These are phyloP conservation scores for Thalassarche chlororhynchos DNA, from an alignment of 2,113 vertebrate genomes.

Conservation along the genomic window DNA sequence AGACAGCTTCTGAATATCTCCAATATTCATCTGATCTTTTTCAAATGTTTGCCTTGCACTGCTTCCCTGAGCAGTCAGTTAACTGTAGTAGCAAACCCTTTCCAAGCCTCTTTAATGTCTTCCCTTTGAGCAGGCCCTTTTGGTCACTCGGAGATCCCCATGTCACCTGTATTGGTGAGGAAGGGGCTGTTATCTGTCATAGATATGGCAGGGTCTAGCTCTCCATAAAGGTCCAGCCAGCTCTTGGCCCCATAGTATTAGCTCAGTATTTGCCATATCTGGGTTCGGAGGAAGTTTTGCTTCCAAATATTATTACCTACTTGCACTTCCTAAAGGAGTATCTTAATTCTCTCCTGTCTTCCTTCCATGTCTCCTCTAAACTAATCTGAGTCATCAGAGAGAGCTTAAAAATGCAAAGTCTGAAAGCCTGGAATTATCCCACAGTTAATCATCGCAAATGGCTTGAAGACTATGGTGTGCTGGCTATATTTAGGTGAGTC, in stretches of 20 bases:
- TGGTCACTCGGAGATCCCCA: background rate
- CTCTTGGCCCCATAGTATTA: background rate
- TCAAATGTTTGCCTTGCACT: background rate
- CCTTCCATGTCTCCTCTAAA: background rate
- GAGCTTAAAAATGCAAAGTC: background rate
- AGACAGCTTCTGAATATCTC: background rate
- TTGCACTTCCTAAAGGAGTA: background rate
- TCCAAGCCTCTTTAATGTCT: background rate
- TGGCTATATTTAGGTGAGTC: background rate
- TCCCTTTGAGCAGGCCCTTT: background rate
- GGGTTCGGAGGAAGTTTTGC: background rate
- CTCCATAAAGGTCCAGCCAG: background rate
- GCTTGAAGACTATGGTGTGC: background rate
- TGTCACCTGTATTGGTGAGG: background rate
- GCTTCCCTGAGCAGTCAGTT: background rate
- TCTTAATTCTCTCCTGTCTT: background rate
- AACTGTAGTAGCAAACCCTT: background rate
- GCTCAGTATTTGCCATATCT: background rate
- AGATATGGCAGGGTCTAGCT: background rate
- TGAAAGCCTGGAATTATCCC: background rate
- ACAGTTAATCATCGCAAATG: background rate
- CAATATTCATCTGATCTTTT: background rate
- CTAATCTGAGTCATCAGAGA: background rate
- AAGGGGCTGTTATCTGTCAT: background rate
- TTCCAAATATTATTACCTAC: background rate